Conservation (phyloP, 2,113 vertebrate genomes). For the Gavialis gangeticus region DNA sequence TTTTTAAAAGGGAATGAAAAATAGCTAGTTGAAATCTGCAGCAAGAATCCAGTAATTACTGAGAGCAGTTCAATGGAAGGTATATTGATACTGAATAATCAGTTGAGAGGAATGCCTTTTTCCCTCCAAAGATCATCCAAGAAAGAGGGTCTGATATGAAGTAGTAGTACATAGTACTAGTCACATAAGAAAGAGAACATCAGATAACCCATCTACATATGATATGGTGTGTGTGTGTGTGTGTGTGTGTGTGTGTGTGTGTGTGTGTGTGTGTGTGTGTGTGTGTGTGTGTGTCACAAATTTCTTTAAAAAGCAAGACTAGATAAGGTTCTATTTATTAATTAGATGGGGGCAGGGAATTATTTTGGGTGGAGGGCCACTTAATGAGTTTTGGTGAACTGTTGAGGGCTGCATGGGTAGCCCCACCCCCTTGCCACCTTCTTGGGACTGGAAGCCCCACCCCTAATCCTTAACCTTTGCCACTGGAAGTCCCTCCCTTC, state of each 20-base stretch:
- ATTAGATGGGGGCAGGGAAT: neutral
- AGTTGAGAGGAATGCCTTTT: neutral
- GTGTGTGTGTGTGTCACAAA: constrained; percentile 32
- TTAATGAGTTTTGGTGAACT: too few relatives aligned
- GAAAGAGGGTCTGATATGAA: neutral
- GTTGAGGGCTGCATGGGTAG: too few relatives aligned
- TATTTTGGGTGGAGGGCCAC: too few relatives aligned
- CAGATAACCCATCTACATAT: too few relatives aligned
- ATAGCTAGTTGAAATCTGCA: neutral
- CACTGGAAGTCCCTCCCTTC: too few relatives aligned
- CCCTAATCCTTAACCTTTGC: too few relatives aligned
- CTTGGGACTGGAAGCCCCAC: too few relatives aligned
- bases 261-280: too few relatives aligned
- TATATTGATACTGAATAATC: neutral
- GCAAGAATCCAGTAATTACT: neutral
- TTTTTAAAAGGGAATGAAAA: too few relatives aligned
- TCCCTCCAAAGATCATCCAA: neutral
- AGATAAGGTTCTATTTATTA: neutral
- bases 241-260: too few relatives aligned
- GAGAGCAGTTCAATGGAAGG: neutral
- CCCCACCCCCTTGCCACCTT: too few relatives aligned
- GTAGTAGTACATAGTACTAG: neutral
- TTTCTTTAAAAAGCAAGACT: neutral
- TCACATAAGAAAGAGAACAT: neutral
- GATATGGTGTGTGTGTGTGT: too few relatives aligned